A percentile compares a stretch with the other conserved stretches of the same genome.
Evolutionary conservation across 2,797 vertebrate species (phyloP).

Genomic region (Heteromormyrus szaboi): DNA sequence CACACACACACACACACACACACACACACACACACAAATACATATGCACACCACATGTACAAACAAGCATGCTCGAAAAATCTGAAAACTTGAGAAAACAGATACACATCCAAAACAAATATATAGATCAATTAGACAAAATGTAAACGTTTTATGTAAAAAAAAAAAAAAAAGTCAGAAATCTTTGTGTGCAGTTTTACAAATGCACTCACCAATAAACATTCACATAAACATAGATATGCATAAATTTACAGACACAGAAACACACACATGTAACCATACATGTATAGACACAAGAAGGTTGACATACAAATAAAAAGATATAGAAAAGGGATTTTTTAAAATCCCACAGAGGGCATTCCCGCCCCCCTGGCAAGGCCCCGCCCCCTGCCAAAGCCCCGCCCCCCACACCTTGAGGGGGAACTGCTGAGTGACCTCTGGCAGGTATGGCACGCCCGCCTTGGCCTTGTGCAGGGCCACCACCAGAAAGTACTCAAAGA

Average conservation of each 20-base stretch:
- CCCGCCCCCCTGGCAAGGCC: not conserved
- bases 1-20: not conserved
- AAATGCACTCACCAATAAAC: not conserved
- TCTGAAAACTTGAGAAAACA: not conserved
- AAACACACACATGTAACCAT: not conserved
- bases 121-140: not conserved
- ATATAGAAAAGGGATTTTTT: not conserved
- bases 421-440: conserved; percentile 82
- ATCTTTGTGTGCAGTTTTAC: not conserved
- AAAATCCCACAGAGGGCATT: not conserved
- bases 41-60: not conserved
- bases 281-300: not conserved
- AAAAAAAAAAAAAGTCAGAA: not conserved
- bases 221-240: not conserved
- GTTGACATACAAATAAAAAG: not conserved
- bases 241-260: not conserved
- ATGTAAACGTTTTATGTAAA: not conserved
- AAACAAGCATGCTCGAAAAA: not conserved
- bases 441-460: conserved; percentile 65
- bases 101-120: not conserved
- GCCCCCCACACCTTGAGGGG: conserved; percentile 69
- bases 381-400: not conserved
- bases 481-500: conserved; percentile 84
- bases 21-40: not conserved
- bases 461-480: conserved; percentile 81